Evolutionary conservation across 2,888 invertebrate genomes (phyloP).

Genomic region (Abrostola tripartita): DNA sequence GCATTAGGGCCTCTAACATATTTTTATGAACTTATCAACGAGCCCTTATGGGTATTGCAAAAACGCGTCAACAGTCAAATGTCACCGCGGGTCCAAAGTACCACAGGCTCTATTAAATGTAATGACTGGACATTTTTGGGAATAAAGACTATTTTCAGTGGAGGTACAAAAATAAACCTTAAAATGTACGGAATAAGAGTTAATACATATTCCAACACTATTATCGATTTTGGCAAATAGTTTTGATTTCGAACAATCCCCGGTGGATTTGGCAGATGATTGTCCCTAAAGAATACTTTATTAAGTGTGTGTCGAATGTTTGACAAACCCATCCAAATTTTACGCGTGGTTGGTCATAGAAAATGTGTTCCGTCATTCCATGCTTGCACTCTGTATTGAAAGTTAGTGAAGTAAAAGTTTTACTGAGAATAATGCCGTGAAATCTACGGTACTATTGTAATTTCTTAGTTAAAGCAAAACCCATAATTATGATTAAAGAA

Average conservation of each 20-base stretch:
- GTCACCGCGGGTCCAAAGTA: slow-evolving; percentile 33
- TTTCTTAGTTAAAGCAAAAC: too few species aligned
- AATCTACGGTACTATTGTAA: too few species aligned
- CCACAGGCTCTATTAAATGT: slow-evolving; percentile 57
- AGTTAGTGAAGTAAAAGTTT: slow-evolving; percentile 1
- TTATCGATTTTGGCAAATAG: slow-evolving; percentile 7
- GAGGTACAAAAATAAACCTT: slow-evolving; percentile 18
- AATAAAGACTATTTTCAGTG: not conserved
- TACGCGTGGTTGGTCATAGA: slow-evolving; percentile 40
- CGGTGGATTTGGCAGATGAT: slow-evolving; percentile 59
- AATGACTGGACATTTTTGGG: slow-evolving; percentile 61
- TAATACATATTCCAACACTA: not conserved
- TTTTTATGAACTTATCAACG: not conserved
- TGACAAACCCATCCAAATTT: slow-evolving; percentile 42
- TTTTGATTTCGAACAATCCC: slow-evolving; percentile 34
- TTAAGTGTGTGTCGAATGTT: slow-evolving; percentile 48
- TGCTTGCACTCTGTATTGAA: slow-evolving; percentile 2
- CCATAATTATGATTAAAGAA: too few species aligned
- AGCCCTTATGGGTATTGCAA: slow-evolving; percentile 8
- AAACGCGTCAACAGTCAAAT: slow-evolving; percentile 50
- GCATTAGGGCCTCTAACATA: not conserved
- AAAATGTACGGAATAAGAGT: not conserved
- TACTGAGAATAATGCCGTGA: not conserved
- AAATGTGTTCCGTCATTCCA: slow-evolving; percentile 22
- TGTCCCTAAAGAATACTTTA: slow-evolving; percentile 45